Evolutionary conservation across 2,888 invertebrate species (phyloP).

Genomic region (Nomada hirtipes): DNA sequence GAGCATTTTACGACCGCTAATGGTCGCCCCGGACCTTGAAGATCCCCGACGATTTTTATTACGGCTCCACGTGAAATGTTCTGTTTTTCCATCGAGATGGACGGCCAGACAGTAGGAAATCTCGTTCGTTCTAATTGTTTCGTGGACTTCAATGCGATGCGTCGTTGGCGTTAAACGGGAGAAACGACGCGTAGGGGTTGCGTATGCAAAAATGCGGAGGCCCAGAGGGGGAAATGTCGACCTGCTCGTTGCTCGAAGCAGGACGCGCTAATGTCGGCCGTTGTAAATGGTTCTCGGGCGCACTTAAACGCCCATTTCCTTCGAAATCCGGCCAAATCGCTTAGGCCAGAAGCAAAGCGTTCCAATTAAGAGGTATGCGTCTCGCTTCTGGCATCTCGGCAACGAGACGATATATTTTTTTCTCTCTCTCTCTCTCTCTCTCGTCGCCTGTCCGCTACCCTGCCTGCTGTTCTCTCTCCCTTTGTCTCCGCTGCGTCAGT

Average conservation of each 20-base stretch:
- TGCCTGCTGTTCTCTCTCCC: slow-evolving; percentile 19
- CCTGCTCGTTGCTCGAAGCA: slow-evolving; percentile 15
- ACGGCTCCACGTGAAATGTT: slow-evolving; percentile 6
- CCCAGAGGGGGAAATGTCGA: background rate
- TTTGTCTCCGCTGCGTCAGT: slow-evolving; percentile 29
- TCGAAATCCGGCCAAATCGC: slow-evolving; percentile 83
- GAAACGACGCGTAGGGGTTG: background rate
- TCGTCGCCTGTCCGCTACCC: slow-evolving; percentile 28
- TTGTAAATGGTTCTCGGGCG: slow-evolving; percentile 68
- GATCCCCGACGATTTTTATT: slow-evolving; percentile 19
- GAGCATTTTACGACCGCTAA: slow-evolving; percentile 39
- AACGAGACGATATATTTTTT: slow-evolving; percentile 73
- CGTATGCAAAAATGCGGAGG: slow-evolving; percentile 19
- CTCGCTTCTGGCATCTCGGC: slow-evolving; percentile 78
- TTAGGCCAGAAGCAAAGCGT: slow-evolving; percentile 77
- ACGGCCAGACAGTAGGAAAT: too few relatives aligned
- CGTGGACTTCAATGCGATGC: background rate
- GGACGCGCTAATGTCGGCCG: slow-evolving; percentile 54
- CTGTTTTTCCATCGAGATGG: too few relatives aligned
- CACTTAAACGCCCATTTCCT: slow-evolving; percentile 83
- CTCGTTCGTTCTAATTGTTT: too few relatives aligned
- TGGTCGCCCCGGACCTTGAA: slow-evolving; percentile 23
- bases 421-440: slow-evolving; percentile 21
- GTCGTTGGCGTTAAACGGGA: background rate
- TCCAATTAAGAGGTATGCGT: slow-evolving; percentile 84